These are phyloP conservation scores for Oryzias woworae DNA, from an alignment of 2,113 vertebrate genomes.

Conservation along the genomic window DNA sequence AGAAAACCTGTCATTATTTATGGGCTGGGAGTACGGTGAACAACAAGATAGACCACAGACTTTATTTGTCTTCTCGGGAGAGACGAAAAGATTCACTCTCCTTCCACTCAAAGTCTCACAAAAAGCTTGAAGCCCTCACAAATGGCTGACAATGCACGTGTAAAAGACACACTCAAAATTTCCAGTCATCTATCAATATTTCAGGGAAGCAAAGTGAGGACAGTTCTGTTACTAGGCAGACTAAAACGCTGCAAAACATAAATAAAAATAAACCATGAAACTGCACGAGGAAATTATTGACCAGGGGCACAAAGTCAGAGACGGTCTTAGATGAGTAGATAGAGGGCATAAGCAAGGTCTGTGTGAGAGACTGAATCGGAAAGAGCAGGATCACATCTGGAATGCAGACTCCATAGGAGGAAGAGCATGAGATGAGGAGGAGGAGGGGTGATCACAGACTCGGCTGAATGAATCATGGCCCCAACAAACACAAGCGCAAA, in stretches of 20 bases:
- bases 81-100: constrained; percentile 31
- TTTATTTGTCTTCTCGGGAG: constrained; percentile 51
- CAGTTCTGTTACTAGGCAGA: constrained; percentile 64
- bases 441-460: constrained; percentile 29
- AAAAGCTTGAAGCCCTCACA: constrained; percentile 12
- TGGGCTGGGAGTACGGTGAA: constrained; percentile 56
- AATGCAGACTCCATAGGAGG: constrained; percentile 44
- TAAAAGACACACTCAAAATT: constrained; percentile 9
- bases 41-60: constrained; percentile 49
- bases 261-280: constrained; percentile 4
- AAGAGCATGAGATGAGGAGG: constrained; percentile 30
- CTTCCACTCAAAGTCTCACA: constrained; percentile 21
- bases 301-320: background rate
- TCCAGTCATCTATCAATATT: constrained; percentile 52
- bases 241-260: constrained; percentile 19
- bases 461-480: constrained; percentile 64
- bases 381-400: constrained; percentile 64
- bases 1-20: constrained; percentile 62
- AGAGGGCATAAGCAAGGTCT: background rate
- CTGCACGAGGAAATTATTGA: background rate
- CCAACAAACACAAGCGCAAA: constrained; percentile 26
- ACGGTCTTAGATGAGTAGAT: constrained; percentile 5
- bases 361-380: constrained; percentile 45
- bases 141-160: constrained; percentile 29
- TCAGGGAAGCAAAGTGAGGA: constrained; percentile 44